These are phyloP conservation scores for Zapus hudsonius DNA, from an alignment of 2,113 vertebrate species.

Conservation along the genomic window DNA sequence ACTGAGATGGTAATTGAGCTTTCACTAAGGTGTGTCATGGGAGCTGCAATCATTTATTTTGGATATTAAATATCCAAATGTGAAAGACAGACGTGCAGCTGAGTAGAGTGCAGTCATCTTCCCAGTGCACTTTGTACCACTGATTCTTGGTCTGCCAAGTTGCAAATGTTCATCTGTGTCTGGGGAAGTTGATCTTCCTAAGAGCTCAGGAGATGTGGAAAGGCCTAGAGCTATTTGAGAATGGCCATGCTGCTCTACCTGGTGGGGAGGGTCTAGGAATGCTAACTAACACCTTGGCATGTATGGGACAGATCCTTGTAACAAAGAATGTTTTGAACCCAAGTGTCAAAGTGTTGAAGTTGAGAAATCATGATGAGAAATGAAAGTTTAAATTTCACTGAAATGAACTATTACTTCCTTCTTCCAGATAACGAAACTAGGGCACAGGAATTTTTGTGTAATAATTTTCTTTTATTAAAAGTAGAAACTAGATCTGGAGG, in stretches of 20 bases:
- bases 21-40: neutral
- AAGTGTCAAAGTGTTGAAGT: fast-evolving
- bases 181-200: neutral
- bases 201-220: neutral
- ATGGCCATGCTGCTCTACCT: neutral
- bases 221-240: neutral
- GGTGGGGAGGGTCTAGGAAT: neutral
- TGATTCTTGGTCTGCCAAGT: neutral
- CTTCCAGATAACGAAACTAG: neutral
- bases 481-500: neutral
- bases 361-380: neutral
- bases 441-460: neutral
- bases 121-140: neutral
- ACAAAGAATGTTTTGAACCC: neutral
- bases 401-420: neutral
- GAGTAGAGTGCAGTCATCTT: neutral
- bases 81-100: neutral
- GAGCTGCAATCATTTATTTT: neutral
- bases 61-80: neutral
- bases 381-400: neutral
- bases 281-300: neutral
- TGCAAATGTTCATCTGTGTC: neutral
- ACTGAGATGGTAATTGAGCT: neutral
- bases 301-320: too few species aligned
- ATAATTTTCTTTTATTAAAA: neutral